phyloP scores from a whole-genome alignment of 2,797 vertebrate genomes.

The Hoplostethus mediterraneus region DNA sequence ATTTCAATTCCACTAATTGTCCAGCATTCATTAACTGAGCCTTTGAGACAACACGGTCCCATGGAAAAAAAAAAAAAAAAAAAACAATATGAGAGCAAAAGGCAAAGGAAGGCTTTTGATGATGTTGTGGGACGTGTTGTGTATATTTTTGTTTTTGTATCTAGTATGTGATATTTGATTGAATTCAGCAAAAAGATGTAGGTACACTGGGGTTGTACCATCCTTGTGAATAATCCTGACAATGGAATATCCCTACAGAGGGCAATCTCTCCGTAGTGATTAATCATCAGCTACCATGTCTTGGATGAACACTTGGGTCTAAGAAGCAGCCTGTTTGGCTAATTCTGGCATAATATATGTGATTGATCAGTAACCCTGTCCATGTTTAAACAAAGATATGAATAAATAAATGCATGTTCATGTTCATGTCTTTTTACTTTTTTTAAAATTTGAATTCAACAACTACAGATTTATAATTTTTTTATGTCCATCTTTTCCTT shows the following conservation, averaged over 20 bases:
- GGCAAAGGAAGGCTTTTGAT: conserved; percentile 48
- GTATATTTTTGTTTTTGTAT: conserved; percentile 60
- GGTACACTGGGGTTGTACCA: conserved; percentile 16
- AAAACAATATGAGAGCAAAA: conserved; percentile 78
- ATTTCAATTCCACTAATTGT: conserved; percentile 99
- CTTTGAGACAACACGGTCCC: conserved; percentile 83
- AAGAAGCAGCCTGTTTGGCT: not conserved
- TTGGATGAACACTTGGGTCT: not conserved
- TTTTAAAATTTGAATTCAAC: no score
- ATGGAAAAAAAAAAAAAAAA: conserved; percentile 75
- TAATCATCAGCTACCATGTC: not conserved
- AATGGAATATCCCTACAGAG: conserved; percentile 11
- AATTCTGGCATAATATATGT: not conserved
- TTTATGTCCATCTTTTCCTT: no score
- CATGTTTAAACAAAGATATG: not conserved
- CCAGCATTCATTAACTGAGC: conserved; percentile 92
- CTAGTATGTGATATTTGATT: conserved; percentile 49
- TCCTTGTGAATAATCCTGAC: conserved; percentile 38
- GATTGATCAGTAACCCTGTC: not conserved
- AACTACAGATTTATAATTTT: no score
- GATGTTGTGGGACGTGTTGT: conserved; percentile 45
- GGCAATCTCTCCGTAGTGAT: conserved; percentile 2
- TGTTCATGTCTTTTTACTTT: no score
- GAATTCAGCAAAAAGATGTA: conserved; percentile 35
- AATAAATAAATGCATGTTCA: not conserved